Base-by-base conservation (phyloP, 2,797 vertebrate species). In the Microctenopoma steveboyesi region DNA sequence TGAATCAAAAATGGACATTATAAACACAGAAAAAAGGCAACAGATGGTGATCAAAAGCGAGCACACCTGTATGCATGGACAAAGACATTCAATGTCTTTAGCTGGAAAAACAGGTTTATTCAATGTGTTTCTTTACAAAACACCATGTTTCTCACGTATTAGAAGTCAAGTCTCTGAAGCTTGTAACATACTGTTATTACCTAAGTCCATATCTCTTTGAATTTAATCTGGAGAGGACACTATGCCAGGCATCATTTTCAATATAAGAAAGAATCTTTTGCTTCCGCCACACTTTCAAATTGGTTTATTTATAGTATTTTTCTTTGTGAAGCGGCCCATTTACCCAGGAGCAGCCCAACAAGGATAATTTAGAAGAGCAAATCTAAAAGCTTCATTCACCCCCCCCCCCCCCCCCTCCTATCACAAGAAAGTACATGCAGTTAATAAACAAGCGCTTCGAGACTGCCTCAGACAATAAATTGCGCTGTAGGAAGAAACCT, bases 101-200 rank as follows among this genome's bases (percentile, higher is more conserved):
- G 7, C 13, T 42, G 43, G 7, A 45, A 16, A 16, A 16, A 45
- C 43, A 18, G 7, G 0, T 53, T 59, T 55, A 62, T 79, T 0
- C 22, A 43, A 73, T 67, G 62, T 52, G 28, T 37, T 35, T 47
- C 58, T 61, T 53, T 58, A 64, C 11, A 1, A 25, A 50, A 55
- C 33, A 37, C 33, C 3, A 0, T 50, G 15, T 61, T 74, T 60
- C 43, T 64, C 46, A 46, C 11, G 22, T 46, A 55, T 11, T 3
- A 8, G 74, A 74, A 58, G 18, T 61, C 25, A 67, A 60, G 54
- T 72, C 60, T 46, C 5, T 37, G 46, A 39, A 45, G 10, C 28
- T 46, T 0, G 33, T 30, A 48, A 61, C 45, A 53, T 65, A 52
- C 39, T 7, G 5, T 59, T 25, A 27, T 58, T 60, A 39, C 5